A percentile compares a stretch with the other conserved stretches of the same genome.
Conservation (phyloP, 2,888 invertebrate species). For the Iphiclides podalirius region DNA sequence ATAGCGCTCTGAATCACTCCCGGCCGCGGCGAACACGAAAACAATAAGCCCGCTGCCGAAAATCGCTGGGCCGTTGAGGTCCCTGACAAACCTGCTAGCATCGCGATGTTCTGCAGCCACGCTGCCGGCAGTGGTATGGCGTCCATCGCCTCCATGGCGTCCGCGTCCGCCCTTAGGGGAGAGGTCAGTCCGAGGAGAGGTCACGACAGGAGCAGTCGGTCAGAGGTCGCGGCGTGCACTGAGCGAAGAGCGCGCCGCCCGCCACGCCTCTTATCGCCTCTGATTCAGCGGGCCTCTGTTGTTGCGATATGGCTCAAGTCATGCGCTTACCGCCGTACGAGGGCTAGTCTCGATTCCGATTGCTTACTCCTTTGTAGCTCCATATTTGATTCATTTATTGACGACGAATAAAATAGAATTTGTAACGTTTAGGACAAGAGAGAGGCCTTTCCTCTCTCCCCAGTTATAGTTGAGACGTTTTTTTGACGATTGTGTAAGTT, state of each 20-base stretch:
- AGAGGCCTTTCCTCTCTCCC: too few relatives aligned
- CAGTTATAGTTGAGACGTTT: too few relatives aligned
- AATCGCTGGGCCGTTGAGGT: too few relatives aligned
- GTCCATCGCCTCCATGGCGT: conserved; percentile 44
- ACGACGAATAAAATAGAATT: too few relatives aligned
- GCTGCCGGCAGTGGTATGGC: conserved; percentile 40
- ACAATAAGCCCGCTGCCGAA: too few relatives aligned
- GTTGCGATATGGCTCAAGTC: conserved; percentile 25
- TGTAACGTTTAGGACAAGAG: too few relatives aligned
- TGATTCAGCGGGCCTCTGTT: conserved; percentile 45
- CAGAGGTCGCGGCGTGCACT: conserved; percentile 37
- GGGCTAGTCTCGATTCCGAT: too few relatives aligned
- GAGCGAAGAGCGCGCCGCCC: conserved; percentile 34
- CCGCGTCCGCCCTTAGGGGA: too few relatives aligned
- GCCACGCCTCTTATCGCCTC: conserved; percentile 43
- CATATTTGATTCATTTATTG: too few relatives aligned
- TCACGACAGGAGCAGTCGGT: conserved; percentile 22
- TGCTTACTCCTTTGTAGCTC: too few relatives aligned
- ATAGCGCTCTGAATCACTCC: neutral
- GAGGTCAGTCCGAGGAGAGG: conserved; percentile 6
- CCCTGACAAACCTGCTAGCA: conserved; percentile 46
- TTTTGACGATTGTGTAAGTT: too few relatives aligned
- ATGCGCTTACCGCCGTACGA: conserved; percentile 21
- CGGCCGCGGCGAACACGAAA: conserved; percentile 18
- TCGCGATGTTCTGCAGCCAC: conserved; percentile 56